phyloP scores from a whole-genome alignment of 2,888 invertebrate species.

The Lepeophtheirus nordmannii region DNA sequence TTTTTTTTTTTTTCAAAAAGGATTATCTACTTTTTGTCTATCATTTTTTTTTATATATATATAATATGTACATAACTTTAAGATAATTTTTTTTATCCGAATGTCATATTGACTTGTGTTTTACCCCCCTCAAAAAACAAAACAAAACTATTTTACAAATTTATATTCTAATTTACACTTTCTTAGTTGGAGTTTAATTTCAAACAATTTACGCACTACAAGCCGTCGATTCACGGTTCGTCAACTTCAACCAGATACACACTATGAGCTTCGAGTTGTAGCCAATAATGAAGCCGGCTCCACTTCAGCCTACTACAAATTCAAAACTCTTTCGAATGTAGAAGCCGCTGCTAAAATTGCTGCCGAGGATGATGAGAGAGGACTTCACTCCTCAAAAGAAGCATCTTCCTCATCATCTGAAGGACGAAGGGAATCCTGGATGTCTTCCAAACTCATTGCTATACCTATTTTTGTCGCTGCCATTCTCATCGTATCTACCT shows the following conservation, averaged over 20 bases:
- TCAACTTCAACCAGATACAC: slow-evolving; percentile 10
- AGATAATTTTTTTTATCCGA: no score
- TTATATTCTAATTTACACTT: neutral
- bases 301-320: slow-evolving; percentile 34
- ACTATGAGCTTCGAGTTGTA: slow-evolving; percentile 35
- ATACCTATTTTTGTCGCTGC: neutral
- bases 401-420: neutral
- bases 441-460: slow-evolving; percentile 1
- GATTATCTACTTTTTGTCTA: no score
- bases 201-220: slow-evolving; percentile 1
- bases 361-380: neutral
- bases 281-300: slow-evolving; percentile 37
- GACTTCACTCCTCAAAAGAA: neutral
- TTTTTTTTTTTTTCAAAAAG: no score
- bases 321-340: slow-evolving; percentile 31
- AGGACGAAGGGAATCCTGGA: neutral
- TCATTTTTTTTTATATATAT: no score
- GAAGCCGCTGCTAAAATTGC: slow-evolving; percentile 4
- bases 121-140: no score
- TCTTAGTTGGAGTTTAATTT: slow-evolving; percentile 13
- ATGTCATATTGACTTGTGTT: no score
- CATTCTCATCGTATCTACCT: slow-evolving; percentile 5
- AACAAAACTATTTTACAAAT: no score
- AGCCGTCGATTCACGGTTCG: slow-evolving; percentile 16
- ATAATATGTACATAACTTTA: no score